Conservation (phyloP, 1,140 invertebrate species). For the Doryteuthis pealeii region DNA sequence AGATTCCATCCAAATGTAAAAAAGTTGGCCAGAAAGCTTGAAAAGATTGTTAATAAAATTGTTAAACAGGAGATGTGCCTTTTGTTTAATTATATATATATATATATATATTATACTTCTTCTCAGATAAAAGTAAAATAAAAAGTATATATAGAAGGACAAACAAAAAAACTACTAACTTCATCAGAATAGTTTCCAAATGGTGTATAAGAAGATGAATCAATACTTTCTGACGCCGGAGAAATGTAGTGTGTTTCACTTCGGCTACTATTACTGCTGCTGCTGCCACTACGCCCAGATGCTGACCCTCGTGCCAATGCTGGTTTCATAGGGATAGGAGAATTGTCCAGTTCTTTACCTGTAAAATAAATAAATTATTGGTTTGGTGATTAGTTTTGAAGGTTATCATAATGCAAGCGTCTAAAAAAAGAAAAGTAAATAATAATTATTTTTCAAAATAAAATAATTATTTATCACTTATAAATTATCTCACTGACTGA, state of each 20-base stretch:
- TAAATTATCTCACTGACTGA: too few relatives aligned
- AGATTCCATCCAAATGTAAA: too few relatives aligned
- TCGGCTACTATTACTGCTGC: neutral
- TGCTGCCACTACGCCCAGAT: neutral
- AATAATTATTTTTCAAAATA: neutral
- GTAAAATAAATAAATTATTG: constrained; percentile 16
- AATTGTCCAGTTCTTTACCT: constrained; percentile 39
- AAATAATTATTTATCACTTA: too few relatives aligned
- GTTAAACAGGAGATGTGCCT: too few relatives aligned
- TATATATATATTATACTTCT: too few relatives aligned
- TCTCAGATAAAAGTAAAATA: too few relatives aligned
- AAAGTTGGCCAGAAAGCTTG: too few relatives aligned
- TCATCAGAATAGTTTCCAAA: neutral
- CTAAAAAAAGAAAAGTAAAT: neutral
- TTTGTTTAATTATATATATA: too few relatives aligned
- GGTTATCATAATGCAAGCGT: neutral
- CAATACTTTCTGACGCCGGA: neutral
- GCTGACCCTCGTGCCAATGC: constrained; percentile 49
- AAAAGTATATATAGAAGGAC: too few relatives aligned
- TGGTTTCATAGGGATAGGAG: constrained; percentile 49
- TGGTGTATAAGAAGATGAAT: neutral
- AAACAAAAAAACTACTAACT: neutral
- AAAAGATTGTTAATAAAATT: too few relatives aligned
- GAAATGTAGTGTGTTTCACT: neutral
- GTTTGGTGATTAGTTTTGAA: too few relatives aligned